Evolutionary conservation across 2,113 vertebrate genomes (phyloP), one percentile per base, ranked within the genome.

Genomic region (Thamnophis sirtalis): DNA sequence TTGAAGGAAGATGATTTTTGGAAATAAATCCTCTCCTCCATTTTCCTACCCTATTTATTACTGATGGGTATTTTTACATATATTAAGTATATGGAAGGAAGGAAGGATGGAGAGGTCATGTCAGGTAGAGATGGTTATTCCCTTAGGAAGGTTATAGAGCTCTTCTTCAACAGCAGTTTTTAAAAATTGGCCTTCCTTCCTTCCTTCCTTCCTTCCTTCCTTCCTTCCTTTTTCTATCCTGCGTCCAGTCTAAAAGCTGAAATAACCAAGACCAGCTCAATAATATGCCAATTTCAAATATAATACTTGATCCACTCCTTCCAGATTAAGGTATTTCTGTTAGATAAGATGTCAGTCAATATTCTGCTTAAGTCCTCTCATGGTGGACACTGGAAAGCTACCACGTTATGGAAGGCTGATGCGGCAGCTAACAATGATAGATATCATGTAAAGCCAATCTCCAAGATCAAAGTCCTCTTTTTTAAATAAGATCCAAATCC

Each of bases 381-480:
- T 97, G 97, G 97, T 97, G 96, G 96, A 96, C 96, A 93, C 49
- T n/a, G 95, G 89, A 33, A 95, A 60, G 73, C 92, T 24, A 91
- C 95, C 96, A 96, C 96, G 96, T 96, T 97, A 96, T 94, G 93
- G 84, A 96, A 96, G 97, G 95, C 97, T 97, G 97, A 97, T 97
- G 96, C 96, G 95, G 96, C 95, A 97, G 95, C 97, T 97, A 97
- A 96, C 96, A 97, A 97, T 97, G 97, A 98, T 97, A 97, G 96
- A 97, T 97, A 98, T 98, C 97, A 97, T 97, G 98, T 97, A 98
- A 97, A 97, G 97, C 96, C 97, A 97, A 98, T 98, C 97, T 97
- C 96, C 95, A 96, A 98, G 97, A 98, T 98, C 97, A 98, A 97
- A 98, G 97, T 97, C 96, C 93, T 95, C 95, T 53, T 96, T 96